phyloP scores from a whole-genome alignment of 2,888 invertebrate species.

The Drepana falcataria region DNA sequence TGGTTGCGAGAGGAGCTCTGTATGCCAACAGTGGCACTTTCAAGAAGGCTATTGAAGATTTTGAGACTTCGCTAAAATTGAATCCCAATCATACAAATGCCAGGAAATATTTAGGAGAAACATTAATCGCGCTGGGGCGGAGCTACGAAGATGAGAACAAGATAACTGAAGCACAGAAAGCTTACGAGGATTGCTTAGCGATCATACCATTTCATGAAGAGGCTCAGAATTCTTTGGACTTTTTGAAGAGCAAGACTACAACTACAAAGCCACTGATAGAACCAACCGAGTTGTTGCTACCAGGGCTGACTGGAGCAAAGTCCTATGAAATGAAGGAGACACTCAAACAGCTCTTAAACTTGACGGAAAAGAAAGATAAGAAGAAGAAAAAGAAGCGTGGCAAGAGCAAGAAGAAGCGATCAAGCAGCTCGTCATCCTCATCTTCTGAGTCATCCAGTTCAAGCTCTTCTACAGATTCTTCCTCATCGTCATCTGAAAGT shows the following conservation, averaged over 20 bases:
- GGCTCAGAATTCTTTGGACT: slow-evolving; percentile 90
- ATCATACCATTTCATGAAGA: slow-evolving; percentile 93
- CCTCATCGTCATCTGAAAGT: slow-evolving; percentile 79
- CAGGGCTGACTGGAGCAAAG: slow-evolving; percentile 77
- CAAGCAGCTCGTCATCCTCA: slow-evolving; percentile 82
- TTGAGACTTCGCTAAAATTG: slow-evolving; percentile 92
- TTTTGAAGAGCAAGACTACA: slow-evolving; percentile 84
- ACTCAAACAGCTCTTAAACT: slow-evolving; percentile 80
- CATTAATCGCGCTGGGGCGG: slow-evolving; percentile 91
- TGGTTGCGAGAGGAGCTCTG: slow-evolving; percentile 93
- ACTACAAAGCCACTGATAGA: slow-evolving; percentile 80
- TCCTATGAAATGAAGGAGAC: slow-evolving; percentile 83
- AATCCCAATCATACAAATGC: slow-evolving; percentile 96
- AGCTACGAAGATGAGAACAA: slow-evolving; percentile 93
- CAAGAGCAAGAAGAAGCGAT: slow-evolving; percentile 81
- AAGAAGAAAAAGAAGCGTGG: slow-evolving; percentile 83
- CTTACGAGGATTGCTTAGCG: slow-evolving; percentile 89
- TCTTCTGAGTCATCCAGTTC: slow-evolving; percentile 84
- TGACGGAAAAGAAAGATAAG: slow-evolving; percentile 81
- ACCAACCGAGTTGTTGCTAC: slow-evolving; percentile 80
- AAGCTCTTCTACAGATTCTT: slow-evolving; percentile 78
- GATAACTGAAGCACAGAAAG: slow-evolving; percentile 89
- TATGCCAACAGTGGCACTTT: slow-evolving; percentile 97
- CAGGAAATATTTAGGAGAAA: slow-evolving; percentile 95
- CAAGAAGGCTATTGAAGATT: slow-evolving; percentile 95